A percentile compares a stretch with the other conserved stretches of the same genome.
Evolutionary conservation across 2,888 invertebrate genomes (phyloP).

Genomic region (Thereva unica): DNA sequence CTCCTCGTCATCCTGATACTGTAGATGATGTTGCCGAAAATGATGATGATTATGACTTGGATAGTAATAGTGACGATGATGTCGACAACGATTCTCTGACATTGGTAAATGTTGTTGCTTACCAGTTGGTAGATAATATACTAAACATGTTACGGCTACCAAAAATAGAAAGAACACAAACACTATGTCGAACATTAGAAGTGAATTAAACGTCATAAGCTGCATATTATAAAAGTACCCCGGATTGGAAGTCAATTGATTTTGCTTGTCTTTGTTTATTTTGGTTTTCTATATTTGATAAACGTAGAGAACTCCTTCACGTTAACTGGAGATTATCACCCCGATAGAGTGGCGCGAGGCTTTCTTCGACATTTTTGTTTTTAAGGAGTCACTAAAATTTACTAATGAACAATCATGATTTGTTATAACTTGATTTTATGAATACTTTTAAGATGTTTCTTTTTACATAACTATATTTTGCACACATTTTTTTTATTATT

Average conservation of each 20-base stretch:
- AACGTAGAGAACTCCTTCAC: not conserved
- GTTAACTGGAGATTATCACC: not conserved
- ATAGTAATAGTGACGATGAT: slow-evolving; percentile 26
- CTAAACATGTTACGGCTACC: slow-evolving; percentile 79
- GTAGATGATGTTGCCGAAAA: not conserved
- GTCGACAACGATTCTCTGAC: slow-evolving; percentile 17
- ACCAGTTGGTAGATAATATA: slow-evolving; percentile 76
- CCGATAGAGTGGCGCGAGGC: no score
- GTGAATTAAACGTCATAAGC: slow-evolving; percentile 82
- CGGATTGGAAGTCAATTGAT: slow-evolving; percentile 14
- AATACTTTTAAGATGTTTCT: no score
- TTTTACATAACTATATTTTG: no score
- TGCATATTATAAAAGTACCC: slow-evolving; percentile 63
- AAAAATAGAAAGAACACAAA: slow-evolving; percentile 85
- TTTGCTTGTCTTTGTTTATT: not conserved
- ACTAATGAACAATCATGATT: no score
- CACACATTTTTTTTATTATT: no score
- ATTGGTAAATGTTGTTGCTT: slow-evolving; percentile 33
- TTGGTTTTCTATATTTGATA: not conserved
- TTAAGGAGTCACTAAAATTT: no score
- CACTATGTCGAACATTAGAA: slow-evolving; percentile 87
- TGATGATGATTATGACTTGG: slow-evolving; percentile 29
- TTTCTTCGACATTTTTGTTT: no score
- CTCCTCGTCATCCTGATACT: slow-evolving; percentile 4
- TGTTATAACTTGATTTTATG: no score